These are phyloP conservation scores for Saturnia pavonia DNA, from an alignment of 2,888 invertebrate genomes.

Conservation along the genomic window DNA sequence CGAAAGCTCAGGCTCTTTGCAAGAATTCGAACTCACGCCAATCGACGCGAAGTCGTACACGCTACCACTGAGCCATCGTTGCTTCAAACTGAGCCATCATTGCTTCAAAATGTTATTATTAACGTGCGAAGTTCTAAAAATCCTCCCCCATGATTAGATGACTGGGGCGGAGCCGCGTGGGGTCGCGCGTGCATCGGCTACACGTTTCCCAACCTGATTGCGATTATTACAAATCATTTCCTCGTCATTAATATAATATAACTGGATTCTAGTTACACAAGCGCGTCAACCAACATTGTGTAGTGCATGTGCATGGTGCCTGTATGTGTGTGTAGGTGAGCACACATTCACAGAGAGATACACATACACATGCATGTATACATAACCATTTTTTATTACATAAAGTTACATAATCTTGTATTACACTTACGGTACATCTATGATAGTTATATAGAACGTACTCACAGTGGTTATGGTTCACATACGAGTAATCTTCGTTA, in stretches of 20 bases:
- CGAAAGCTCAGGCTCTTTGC: no score
- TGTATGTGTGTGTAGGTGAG: no score
- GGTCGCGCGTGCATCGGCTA: neutral
- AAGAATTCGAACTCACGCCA: no score
- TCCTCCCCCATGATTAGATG: no score
- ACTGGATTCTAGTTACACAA: slow-evolving; percentile 1
- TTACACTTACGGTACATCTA: neutral
- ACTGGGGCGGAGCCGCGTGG: no score
- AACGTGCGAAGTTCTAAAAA: no score
- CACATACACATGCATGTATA: neutral
- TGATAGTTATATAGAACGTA: neutral
- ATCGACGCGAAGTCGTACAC: no score
- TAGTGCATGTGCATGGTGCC: neutral
- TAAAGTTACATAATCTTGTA: neutral
- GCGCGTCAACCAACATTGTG: neutral
- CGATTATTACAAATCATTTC: neutral
- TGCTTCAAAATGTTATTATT: no score
- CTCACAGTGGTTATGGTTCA: neutral
- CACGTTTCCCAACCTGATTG: neutral
- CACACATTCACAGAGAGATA: neutral
- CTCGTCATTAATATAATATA: slow-evolving; percentile 3
- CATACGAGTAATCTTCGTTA: no score
- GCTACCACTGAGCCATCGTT: no score
- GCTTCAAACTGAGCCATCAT: no score
- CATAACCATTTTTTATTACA: neutral